phyloP scores from a whole-genome alignment of 2,113 vertebrate genomes.

The Neodon shergylaensis region DNA sequence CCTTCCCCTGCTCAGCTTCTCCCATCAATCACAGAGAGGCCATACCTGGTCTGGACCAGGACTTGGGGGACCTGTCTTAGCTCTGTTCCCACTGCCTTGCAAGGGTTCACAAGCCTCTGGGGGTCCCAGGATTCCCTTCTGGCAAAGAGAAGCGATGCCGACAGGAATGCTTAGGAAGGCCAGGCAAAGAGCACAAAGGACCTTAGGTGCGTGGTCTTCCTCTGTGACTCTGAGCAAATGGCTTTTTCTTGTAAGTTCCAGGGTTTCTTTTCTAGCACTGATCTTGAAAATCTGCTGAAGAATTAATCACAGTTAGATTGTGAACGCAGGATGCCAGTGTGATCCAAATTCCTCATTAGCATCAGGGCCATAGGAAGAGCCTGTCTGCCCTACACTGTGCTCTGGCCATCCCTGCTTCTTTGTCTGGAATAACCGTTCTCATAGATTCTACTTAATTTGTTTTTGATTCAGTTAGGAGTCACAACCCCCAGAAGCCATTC shows the following conservation, averaged over 20 bases:
- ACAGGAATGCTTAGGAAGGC: not conserved
- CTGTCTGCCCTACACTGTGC: no score
- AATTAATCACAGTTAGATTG: not conserved
- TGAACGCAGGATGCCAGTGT: not conserved
- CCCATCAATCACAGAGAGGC: not conserved
- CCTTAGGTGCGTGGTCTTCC: not conserved
- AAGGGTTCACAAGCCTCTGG: not conserved
- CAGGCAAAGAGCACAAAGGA: not conserved
- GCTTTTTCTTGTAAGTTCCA: not conserved
- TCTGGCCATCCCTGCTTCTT: not conserved
- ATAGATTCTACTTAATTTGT: not conserved
- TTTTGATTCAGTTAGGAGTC: not conserved
- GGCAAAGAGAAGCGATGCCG: not conserved
- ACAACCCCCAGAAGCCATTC: not conserved
- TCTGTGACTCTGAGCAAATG: not conserved
- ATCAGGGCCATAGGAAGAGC: not conserved
- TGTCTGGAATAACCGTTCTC: not conserved
- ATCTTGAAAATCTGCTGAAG: not conserved
- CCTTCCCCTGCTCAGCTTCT: not conserved
- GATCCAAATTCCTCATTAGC: not conserved
- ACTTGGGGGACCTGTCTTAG: not conserved
- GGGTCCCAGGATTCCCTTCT: not conserved
- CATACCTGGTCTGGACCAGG: not conserved
- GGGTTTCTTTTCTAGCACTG: not conserved
- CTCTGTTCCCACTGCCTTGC: not conserved